Evolutionary conservation across 1,140 invertebrate species (phyloP), one percentile per base, ranked within the genome.

Genomic region (Zaprionus africanus): DNA sequence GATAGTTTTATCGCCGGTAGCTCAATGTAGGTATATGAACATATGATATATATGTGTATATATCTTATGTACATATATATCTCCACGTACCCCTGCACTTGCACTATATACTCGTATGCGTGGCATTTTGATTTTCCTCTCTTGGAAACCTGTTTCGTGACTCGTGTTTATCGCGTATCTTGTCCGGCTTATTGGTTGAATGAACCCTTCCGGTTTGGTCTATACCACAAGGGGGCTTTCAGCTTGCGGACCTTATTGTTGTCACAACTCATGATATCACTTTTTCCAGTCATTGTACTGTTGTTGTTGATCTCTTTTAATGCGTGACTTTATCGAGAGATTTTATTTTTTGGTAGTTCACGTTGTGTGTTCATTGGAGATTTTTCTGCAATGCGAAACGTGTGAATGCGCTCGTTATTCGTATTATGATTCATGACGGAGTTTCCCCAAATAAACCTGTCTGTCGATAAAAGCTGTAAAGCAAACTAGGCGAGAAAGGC

Each of bases 101-200:
- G 46, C 19, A 51, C 46, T 24, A 34, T 34, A 59, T 31, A 22
- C 22, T 22, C 22, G 22, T 22, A 56, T 31, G 31, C 31, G 9
- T 51, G n/a, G 63, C 51, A 74, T 68, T 61, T 78, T 76, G 79
- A 87, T 77, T 82, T 82, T 82, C 49, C 66, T 76, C 22, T 41
- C 22, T 41, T 73, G 65, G 57, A 28, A 88, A 90, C 78, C 81
- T 84, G 84, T 90, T 88, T 78, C 64, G 70, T 73, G 46, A 51
- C 46, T 51, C 46, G 46, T 51, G 46, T 22, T 51, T 51, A 24
- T 51, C 46, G 46, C 5, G 17, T 43, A 43, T 24, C 46, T 51
- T 19, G 65, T 76, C 49, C 60, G 66, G 78, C 51, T 79, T 84
- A 81, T 72, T 90, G 85, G 84, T 88, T 88, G 84, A 88, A 88